These are phyloP conservation scores for Agrypnia vestita DNA, from an alignment of 1,140 invertebrate genomes.

Conservation along the genomic window DNA sequence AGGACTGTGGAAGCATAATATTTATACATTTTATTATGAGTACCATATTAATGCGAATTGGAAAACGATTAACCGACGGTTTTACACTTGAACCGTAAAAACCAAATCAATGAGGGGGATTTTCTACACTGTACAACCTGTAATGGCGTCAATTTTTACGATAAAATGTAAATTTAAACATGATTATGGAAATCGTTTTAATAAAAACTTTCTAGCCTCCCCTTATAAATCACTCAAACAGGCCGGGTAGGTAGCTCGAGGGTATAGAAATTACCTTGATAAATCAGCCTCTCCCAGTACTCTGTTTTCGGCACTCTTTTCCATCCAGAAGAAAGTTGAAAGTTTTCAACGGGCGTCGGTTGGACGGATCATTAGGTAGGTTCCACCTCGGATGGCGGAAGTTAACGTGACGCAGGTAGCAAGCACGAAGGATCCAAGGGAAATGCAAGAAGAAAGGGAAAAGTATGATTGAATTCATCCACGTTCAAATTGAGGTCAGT, in stretches of 20 bases:
- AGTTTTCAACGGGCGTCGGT: conserved; percentile 9
- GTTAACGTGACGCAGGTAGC: background rate
- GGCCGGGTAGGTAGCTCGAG: background rate
- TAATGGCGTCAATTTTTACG: conserved; percentile 20
- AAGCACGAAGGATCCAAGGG: background rate
- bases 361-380: conserved; percentile 24
- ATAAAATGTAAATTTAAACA: conserved; percentile 34
- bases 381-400: background rate
- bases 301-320: conserved; percentile 14
- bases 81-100: conserved; percentile 23
- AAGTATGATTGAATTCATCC: too few species aligned
- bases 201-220: background rate
- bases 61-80: conserved; percentile 34
- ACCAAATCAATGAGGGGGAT: conserved; percentile 7
- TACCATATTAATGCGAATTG: conserved; percentile 30
- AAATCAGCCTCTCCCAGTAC: conserved; percentile 16
- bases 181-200: conserved; percentile 25
- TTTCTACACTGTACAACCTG: conserved; percentile 3
- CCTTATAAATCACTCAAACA: conserved; percentile 30
- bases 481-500: too few species aligned
- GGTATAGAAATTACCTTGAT: conserved; percentile 23
- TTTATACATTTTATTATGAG: conserved; percentile 4
- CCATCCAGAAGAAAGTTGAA: background rate
- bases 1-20: background rate
- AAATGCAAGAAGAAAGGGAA: conserved; percentile 6